Conservation (phyloP, 1,140 invertebrate genomes). For the Ectropis grisescens region DNA sequence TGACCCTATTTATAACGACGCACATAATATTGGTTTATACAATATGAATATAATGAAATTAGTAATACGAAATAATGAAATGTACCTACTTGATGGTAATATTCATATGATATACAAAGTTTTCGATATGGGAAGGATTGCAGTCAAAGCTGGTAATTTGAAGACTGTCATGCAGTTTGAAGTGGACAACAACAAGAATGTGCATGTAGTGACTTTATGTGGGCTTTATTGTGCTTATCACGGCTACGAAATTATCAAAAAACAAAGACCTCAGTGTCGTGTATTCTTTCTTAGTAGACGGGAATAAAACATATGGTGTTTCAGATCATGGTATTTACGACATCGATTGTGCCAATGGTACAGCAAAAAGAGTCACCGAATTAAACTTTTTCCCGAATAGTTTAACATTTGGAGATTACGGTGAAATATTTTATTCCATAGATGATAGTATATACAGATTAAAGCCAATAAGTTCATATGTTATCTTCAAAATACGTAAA, state of each 20-base stretch:
- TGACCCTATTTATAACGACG: conserved; percentile 33
- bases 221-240: conserved; percentile 41
- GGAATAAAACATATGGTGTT: conserved; percentile 34
- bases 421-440: conserved; percentile 47
- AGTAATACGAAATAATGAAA: conserved; percentile 44
- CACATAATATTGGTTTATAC: conserved; percentile 39
- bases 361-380: conserved; percentile 33
- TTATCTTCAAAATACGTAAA: conserved; percentile 35
- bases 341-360: conserved; percentile 45
- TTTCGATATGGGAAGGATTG: conserved; percentile 18
- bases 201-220: conserved; percentile 50
- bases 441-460: conserved; percentile 41
- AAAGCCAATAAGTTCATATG: conserved; percentile 44
- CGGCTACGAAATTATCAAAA: conserved; percentile 34
- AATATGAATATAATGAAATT: conserved; percentile 54
- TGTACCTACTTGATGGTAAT: conserved; percentile 50
- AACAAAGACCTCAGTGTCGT: conserved; percentile 39
- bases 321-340: conserved; percentile 34
- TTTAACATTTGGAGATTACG: conserved; percentile 55
- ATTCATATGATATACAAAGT: conserved; percentile 52
- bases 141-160: conserved; percentile 27
- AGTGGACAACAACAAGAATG: conserved; percentile 37
- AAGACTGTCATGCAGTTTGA: conserved; percentile 50
- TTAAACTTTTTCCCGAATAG: conserved; percentile 38
- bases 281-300: conserved; percentile 44